A percentile compares a stretch with the other conserved stretches of the same genome.
Conservation (phyloP, 2,113 vertebrate species). For the Gobiocypris rarus region DNA sequence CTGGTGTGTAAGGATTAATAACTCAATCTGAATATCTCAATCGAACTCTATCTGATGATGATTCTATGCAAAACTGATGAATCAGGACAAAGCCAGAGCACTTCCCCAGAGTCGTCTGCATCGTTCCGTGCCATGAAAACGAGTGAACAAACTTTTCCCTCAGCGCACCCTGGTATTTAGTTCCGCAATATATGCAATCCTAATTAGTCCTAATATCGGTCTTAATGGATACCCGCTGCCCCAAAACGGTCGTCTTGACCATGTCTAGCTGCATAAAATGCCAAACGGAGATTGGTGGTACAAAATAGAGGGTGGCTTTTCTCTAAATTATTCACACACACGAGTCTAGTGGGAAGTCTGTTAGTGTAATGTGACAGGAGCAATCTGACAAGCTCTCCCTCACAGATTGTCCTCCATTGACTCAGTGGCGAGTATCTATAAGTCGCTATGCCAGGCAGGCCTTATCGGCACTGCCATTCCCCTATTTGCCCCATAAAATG, state of each 20-base stretch:
- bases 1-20: not conserved
- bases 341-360: conserved; percentile 31
- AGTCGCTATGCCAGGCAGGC: not conserved
- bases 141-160: conserved; percentile 47
- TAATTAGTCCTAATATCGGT: conserved; percentile 49
- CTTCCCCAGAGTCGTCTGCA: conserved; percentile 10
- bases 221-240: conserved; percentile 12
- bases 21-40: not conserved
- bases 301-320: conserved; percentile 15
- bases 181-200: conserved; percentile 42
- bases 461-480: conserved; percentile 16
- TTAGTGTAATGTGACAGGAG: conserved; percentile 26
- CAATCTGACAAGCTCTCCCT: conserved; percentile 26
- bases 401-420: conserved; percentile 23
- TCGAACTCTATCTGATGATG: not conserved
- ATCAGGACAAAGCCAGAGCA: not conserved
- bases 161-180: conserved; percentile 29
- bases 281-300: conserved; percentile 5
- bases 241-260: conserved; percentile 20
- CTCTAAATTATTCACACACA: conserved; percentile 37
- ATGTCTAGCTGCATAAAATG: conserved; percentile 27
- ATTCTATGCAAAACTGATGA: not conserved
- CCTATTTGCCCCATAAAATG: conserved; percentile 13
- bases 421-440: not conserved
- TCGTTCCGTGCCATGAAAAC: conserved; percentile 15